Conservation (phyloP, 2,888 invertebrate species). For the Boloria selene region DNA sequence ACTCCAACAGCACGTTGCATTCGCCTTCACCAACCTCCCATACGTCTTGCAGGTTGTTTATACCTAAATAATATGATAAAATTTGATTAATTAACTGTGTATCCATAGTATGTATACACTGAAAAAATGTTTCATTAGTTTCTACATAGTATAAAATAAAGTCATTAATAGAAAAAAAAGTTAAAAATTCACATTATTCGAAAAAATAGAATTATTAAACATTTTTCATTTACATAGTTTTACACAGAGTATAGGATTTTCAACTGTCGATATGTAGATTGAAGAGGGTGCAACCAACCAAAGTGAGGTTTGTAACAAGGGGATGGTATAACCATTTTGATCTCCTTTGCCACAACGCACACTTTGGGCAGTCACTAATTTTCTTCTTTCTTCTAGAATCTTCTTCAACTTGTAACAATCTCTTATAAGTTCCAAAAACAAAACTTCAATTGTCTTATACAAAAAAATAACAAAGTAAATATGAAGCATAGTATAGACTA, state of each 20-base stretch:
- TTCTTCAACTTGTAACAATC: background rate
- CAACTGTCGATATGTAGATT: slow-evolving; percentile 7
- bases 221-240: background rate
- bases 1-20: slow-evolving; percentile 98
- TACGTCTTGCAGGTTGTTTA: slow-evolving; percentile 98
- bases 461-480: background rate
- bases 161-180: no score
- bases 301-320: slow-evolving; percentile 88
- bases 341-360: slow-evolving; percentile 87
- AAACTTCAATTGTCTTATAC: no score
- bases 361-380: slow-evolving; percentile 70
- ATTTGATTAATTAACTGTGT: background rate
- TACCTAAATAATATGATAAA: slow-evolving; percentile 77
- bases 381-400: slow-evolving; percentile 25
- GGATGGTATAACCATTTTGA: slow-evolving; percentile 80
- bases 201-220: no score
- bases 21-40: slow-evolving; percentile 99
- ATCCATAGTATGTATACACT: no score
- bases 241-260: background rate
- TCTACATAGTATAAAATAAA: no score
- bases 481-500: no score
- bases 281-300: slow-evolving; percentile 60
- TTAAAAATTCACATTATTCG: no score
- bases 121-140: no score
- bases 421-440: background rate